A percentile compares a stretch with the other conserved stretches of the same genome.
phyloP scores from a whole-genome alignment of 2,113 vertebrate genomes.

The Tringa solitaria region DNA sequence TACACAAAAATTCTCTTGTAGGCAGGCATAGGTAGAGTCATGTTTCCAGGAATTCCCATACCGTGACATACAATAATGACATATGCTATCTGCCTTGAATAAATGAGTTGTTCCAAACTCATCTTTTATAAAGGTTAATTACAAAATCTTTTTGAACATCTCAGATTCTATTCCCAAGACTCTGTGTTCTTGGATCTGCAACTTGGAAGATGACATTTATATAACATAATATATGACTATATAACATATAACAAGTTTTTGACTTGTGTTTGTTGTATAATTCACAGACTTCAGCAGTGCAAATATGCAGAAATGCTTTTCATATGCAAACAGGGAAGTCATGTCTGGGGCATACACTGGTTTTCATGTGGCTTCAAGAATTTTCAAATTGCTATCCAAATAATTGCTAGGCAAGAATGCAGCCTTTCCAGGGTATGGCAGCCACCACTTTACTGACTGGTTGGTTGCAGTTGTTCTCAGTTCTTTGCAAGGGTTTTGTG shows the following conservation, averaged over 20 bases:
- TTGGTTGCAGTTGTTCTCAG: not conserved
- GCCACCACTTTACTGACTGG: not conserved
- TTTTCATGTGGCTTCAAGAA: not conserved
- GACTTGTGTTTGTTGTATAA: not conserved
- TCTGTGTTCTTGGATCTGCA: not conserved
- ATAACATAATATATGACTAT: not conserved
- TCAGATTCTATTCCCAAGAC: not conserved
- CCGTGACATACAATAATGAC: not conserved
- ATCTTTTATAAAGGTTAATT: not conserved
- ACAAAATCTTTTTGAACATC: not conserved
- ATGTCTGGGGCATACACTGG: not conserved
- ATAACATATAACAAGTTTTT: not conserved
- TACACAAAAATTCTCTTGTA: not conserved
- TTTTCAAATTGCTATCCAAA: not conserved
- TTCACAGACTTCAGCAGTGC: not conserved
- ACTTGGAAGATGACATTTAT: not conserved
- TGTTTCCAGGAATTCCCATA: not conserved
- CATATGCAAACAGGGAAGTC: not conserved
- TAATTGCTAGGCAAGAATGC: not conserved
- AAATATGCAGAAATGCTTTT: not conserved
- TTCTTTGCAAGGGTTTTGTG: not conserved
- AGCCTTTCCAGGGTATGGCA: not conserved
- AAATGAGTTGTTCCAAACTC: not conserved
- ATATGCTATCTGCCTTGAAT: not conserved
- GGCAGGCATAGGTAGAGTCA: too few relatives aligned